Conservation (phyloP, 2,888 invertebrate genomes). For the Drosophila atripex region DNA sequence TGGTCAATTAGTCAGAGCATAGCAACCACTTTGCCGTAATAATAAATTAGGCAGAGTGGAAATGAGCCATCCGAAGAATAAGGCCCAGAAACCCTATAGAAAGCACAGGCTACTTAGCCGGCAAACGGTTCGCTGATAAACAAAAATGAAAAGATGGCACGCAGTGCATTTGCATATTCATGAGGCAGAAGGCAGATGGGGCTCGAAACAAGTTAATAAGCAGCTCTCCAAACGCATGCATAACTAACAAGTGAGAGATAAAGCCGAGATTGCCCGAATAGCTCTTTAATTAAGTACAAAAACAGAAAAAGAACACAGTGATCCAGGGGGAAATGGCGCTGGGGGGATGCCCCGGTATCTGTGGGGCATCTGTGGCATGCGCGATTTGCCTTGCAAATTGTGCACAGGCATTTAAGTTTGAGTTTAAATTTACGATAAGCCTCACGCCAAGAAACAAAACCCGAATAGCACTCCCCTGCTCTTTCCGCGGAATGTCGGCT, state of each 20-base stretch:
- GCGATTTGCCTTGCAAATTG: slow-evolving; percentile 71
- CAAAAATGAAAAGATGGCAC: slow-evolving; percentile 25
- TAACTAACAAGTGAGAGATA: slow-evolving; percentile 58
- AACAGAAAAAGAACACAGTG: slow-evolving; percentile 37
- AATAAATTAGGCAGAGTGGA: slow-evolving; percentile 68
- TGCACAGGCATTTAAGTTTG: slow-evolving; percentile 38
- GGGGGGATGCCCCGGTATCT: slow-evolving; percentile 17
- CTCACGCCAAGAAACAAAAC: slow-evolving; percentile 55
- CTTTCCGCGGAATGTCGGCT: not conserved
- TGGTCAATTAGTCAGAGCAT: slow-evolving; percentile 74
- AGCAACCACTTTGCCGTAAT: slow-evolving; percentile 61
- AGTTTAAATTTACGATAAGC: slow-evolving; percentile 64
- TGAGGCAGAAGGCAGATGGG: slow-evolving; percentile 40
- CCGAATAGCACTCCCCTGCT: slow-evolving; percentile 2
- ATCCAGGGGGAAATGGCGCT: slow-evolving; percentile 13
- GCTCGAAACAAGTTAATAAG: slow-evolving; percentile 74
- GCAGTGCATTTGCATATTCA: slow-evolving; percentile 68
- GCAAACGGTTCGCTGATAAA: slow-evolving; percentile 35
- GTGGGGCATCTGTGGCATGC: slow-evolving; percentile 28
- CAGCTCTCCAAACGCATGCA: slow-evolving; percentile 58
- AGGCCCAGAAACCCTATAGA: slow-evolving; percentile 18
- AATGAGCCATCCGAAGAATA: slow-evolving; percentile 46
- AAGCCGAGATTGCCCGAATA: slow-evolving; percentile 52
- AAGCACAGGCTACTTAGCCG: slow-evolving; percentile 32
- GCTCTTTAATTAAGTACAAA: slow-evolving; percentile 71